A percentile compares a stretch with the other conserved stretches of the same genome.
Conservation (phyloP, 1,140 invertebrate genomes). For the Catajapyx aquilonaris region DNA sequence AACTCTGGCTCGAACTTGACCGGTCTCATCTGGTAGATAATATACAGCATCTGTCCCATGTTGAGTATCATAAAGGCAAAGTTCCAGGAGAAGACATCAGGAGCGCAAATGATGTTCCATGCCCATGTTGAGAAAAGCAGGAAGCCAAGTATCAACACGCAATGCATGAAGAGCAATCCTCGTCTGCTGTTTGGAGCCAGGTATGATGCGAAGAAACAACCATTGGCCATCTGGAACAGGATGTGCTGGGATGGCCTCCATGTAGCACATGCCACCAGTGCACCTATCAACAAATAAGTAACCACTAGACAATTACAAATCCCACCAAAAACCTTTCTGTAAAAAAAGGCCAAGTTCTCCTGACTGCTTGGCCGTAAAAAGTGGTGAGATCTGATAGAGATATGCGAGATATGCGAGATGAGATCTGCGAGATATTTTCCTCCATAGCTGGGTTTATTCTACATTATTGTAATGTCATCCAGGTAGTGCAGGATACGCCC, state of each 20-base stretch:
- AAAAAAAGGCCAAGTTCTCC: no score
- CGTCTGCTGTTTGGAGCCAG: slow-evolving; percentile 52
- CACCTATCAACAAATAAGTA: no score
- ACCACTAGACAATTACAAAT: no score
- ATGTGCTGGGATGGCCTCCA: slow-evolving; percentile 46
- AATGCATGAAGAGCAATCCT: slow-evolving; percentile 61
- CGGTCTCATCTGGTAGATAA: slow-evolving; percentile 30
- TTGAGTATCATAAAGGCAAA: slow-evolving; percentile 69
- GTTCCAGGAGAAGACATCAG: slow-evolving; percentile 75
- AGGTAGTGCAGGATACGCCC: no score
- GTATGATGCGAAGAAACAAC: slow-evolving; percentile 50
- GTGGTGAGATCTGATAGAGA: no score
- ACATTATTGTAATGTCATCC: no score
- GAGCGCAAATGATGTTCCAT: slow-evolving; percentile 72
- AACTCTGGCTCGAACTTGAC: slow-evolving; percentile 67
- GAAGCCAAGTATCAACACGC: slow-evolving; percentile 50
- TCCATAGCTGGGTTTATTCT: no score
- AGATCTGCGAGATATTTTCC: no score
- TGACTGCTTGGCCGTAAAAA: no score
- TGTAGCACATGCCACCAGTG: no score
- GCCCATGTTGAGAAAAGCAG: slow-evolving; percentile 67
- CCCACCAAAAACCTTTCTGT: no score
- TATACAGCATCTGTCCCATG: slow-evolving; percentile 41
- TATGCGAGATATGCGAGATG: no score
- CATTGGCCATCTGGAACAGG: slow-evolving; percentile 49